These are phyloP conservation scores for Grallaria varia DNA, from an alignment of 2,113 vertebrate species.

Conservation along the genomic window DNA sequence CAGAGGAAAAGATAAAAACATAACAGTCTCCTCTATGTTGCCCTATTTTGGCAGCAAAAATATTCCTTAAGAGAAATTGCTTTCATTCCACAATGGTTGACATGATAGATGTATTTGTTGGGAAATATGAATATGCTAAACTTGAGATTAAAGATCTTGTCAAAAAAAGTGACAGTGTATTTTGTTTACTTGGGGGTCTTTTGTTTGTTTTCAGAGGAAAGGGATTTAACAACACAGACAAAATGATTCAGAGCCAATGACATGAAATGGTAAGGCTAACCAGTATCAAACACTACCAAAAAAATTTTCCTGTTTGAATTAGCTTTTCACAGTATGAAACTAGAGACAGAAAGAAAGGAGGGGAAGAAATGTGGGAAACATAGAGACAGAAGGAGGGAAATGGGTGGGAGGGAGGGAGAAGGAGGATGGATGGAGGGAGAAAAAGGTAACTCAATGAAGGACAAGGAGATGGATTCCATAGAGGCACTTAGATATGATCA, in stretches of 20 bases:
- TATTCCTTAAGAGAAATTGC: not conserved
- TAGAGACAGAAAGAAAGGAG: not conserved
- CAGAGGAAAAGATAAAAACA: not conserved
- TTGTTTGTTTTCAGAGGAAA: not conserved
- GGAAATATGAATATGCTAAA: not conserved
- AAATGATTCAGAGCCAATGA: not conserved
- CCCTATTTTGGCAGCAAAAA: not conserved
- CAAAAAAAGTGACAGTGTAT: not conserved
- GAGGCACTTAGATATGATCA: not conserved
- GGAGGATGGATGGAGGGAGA: not conserved
- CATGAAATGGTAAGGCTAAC: not conserved
- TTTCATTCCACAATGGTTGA: not conserved
- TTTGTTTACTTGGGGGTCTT: not conserved
- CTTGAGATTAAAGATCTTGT: not conserved
- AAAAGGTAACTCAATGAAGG: not conserved
- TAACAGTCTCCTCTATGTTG: not conserved
- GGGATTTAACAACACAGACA: not conserved
- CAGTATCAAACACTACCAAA: not conserved
- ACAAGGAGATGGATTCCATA: not conserved
- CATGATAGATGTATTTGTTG: not conserved
- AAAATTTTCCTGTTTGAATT: not conserved
- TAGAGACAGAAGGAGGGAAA: not conserved
- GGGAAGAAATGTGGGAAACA: not conserved
- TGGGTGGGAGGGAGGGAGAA: not conserved
- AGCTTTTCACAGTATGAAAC: not conserved